phyloP scores from a whole-genome alignment of 1,140 invertebrate genomes.

The Drosophila chauvacae region DNA sequence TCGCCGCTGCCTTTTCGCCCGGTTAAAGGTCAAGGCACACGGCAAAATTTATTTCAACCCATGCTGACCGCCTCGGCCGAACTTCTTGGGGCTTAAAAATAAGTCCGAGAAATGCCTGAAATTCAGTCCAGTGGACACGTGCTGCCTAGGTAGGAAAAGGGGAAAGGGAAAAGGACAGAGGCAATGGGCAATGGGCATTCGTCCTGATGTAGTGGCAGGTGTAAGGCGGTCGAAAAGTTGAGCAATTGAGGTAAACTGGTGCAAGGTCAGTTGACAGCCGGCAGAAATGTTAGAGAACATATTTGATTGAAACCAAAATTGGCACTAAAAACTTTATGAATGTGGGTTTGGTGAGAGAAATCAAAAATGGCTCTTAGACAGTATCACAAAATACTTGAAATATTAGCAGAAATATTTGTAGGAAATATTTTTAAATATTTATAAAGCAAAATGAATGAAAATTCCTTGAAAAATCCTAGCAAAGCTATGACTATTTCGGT shows the following conservation, averaged over 20 bases:
- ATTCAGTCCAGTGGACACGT: slow-evolving; percentile 14
- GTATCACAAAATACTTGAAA: not conserved
- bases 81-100: slow-evolving; percentile 40
- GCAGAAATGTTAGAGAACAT: not conserved
- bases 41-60: slow-evolving; percentile 26
- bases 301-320: slow-evolving; percentile 9
- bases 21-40: slow-evolving; percentile 67
- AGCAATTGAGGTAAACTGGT: slow-evolving; percentile 32
- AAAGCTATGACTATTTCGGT: too few species aligned
- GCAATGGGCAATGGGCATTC: not conserved
- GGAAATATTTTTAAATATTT: not conserved
- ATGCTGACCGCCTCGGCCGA: not conserved
- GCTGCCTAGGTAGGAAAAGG: not conserved
- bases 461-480: too few species aligned
- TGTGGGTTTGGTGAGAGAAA: not conserved
- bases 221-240: slow-evolving; percentile 19
- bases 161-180: not conserved
- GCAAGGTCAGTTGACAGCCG: slow-evolving; percentile 34
- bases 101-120: slow-evolving; percentile 23
- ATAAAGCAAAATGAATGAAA: not conserved
- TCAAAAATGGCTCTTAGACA: not conserved
- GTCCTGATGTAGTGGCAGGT: slow-evolving; percentile 12
- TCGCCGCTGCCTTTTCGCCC: not conserved
- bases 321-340: not conserved
- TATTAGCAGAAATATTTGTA: not conserved